phyloP scores from a whole-genome alignment of 2,797 vertebrate species.

The Pseudomugil gertrudae region DNA sequence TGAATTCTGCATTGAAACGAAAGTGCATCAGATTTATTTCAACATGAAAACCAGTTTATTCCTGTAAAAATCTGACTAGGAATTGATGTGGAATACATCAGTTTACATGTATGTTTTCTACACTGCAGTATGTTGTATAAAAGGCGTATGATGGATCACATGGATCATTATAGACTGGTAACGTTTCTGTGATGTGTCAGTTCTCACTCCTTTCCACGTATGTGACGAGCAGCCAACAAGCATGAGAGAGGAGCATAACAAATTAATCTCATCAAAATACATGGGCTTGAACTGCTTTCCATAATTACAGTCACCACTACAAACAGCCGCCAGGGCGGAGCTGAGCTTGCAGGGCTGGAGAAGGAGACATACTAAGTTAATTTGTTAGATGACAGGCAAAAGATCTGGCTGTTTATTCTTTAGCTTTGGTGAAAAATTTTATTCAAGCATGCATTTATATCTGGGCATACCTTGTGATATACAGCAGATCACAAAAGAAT shows the following conservation, averaged over 20 bases:
- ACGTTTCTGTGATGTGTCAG: constrained; percentile 26
- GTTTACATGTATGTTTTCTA: background rate
- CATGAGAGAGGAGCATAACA: constrained; percentile 43
- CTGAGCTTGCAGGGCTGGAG: constrained; percentile 45
- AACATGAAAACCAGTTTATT: background rate
- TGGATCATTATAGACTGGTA: constrained; percentile 11
- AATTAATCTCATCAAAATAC: constrained; percentile 62
- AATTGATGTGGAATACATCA: background rate
- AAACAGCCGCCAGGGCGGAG: constrained; percentile 73
- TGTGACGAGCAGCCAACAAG: constrained; percentile 35
- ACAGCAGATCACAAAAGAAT: constrained; percentile 1
- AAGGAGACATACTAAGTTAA: constrained; percentile 76
- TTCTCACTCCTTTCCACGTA: constrained; percentile 47
- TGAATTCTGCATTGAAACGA: background rate
- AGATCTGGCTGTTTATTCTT: constrained; percentile 57
- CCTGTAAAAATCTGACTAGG: background rate
- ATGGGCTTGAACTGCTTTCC: constrained; percentile 48
- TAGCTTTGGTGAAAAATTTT: constrained; percentile 29
- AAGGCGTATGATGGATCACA: background rate
- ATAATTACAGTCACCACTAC: constrained; percentile 76
- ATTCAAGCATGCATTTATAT: constrained; percentile 30
- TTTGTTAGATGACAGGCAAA: constrained; percentile 59
- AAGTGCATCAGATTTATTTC: background rate
- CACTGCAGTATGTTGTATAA: background rate
- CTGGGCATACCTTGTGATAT: background rate